Conservation (phyloP, 2,797 vertebrate genomes). For the Molossus molossus region DNA sequence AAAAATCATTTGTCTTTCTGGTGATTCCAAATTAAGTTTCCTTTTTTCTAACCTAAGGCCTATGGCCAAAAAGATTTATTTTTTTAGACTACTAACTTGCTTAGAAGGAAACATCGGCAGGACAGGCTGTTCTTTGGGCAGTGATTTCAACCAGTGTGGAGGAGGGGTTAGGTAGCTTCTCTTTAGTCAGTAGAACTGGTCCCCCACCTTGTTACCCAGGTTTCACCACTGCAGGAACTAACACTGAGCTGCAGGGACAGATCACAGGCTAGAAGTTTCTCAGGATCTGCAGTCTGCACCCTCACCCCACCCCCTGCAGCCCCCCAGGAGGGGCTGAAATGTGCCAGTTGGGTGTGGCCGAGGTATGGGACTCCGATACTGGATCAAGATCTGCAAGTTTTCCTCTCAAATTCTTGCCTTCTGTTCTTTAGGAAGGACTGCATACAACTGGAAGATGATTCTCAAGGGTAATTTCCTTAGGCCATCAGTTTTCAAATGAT, state of each 20-base stretch:
- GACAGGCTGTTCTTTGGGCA: background rate
- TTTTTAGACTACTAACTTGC: background rate
- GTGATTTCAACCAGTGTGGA: background rate
- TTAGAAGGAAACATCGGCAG: background rate
- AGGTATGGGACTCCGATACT: background rate
- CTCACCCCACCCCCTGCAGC: fast-evolving
- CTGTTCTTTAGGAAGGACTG: conserved; percentile 7
- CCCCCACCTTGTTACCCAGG: background rate
- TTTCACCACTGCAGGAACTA: background rate
- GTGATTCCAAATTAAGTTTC: conserved; percentile 8
- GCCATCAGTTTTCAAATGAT: conserved; percentile 28
- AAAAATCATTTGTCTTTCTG: conserved; percentile 37
- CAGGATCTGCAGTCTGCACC: background rate
- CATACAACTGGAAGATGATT: background rate
- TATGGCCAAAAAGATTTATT: background rate
- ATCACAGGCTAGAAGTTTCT: background rate
- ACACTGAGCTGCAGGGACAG: background rate
- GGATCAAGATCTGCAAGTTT: background rate
- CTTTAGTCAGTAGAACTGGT: background rate
- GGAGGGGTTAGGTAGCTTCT: background rate
- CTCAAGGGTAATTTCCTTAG: background rate
- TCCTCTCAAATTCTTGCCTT: background rate
- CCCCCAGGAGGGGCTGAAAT: background rate
- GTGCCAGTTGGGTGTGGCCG: background rate
- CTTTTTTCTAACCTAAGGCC: background rate